Conservation (phyloP, 1,140 invertebrate species). For the Drosophila melanogaster region Release_6_plus_ISO1_MT NT_033779.5:11390501-11391000, state of each 20-base stretch:
- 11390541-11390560: constrained; percentile 77
- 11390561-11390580: constrained; percentile 49
- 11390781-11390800: no score
- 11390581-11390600: constrained; percentile 58
- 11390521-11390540: constrained; percentile 80
- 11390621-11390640: constrained; percentile 7
- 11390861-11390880: not conserved
- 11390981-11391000: not conserved
- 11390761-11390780: not conserved
- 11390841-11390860: no score
- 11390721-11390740: no score
- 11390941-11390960: not conserved
- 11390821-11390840: no score
- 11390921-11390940: not conserved
- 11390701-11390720: not conserved
- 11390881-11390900: not conserved
- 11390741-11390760: not conserved
- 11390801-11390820: no score
- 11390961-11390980: constrained; percentile 19
- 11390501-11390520: constrained; percentile 2
- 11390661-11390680: constrained; percentile 7
- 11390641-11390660: not conserved
- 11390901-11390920: not conserved
- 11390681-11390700: not conserved
- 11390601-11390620: constrained; percentile 14